Evolutionary conservation across 30 jellyfish, hydroid and myxozoan species (phyloP), one percentile per base, ranked within the genome.

Genomic region (Pseudorhiza aurosa): DNA sequence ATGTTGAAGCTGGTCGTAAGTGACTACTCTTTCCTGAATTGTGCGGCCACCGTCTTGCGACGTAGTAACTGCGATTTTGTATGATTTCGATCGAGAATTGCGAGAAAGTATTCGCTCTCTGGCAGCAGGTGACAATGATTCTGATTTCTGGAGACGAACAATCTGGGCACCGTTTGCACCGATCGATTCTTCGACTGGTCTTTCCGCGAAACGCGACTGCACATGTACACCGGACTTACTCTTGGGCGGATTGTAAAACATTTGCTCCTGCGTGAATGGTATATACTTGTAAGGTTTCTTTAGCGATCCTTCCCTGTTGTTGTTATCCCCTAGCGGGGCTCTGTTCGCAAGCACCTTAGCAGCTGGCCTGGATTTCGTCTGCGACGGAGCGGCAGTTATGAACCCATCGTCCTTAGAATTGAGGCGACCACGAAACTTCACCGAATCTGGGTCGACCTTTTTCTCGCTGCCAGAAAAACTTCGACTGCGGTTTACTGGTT

Each of bases 1-100:
- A 7, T 45, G 53, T 40, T 53, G 50, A 8, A 63, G 29, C 25
- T 77, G 71, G 19, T 77, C 88, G 57, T 58, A 77, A 8, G 79
- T n/a, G 26, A 77, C 21, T 3, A 77, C 70, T 36, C 59, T 77
- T 60, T 77, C 89, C 26, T 39, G 82, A 80, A 51, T 24, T 39
- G 28, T 65, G 10, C 71, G 56, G 39, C 53, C 45, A 18, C 56
- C 89, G 26, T 56, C 77, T 25, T 45, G 40, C 46, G 63, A 60
- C 31, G 81, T 40, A 21, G 72, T 51, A 53, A 87, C 88, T 9
- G 96, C 96, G 27, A 87, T 68, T 68, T 87, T 87, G 45, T 87
- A 87, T 11, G 96, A 87, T 46, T 87, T 84, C 77, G 95, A 80
- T 42, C 96, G 35, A 18, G 88, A 74, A 24, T 77, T 76, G 29